Conservation (phyloP, 2,888 invertebrate species). For the Noctua pronuba region DNA sequence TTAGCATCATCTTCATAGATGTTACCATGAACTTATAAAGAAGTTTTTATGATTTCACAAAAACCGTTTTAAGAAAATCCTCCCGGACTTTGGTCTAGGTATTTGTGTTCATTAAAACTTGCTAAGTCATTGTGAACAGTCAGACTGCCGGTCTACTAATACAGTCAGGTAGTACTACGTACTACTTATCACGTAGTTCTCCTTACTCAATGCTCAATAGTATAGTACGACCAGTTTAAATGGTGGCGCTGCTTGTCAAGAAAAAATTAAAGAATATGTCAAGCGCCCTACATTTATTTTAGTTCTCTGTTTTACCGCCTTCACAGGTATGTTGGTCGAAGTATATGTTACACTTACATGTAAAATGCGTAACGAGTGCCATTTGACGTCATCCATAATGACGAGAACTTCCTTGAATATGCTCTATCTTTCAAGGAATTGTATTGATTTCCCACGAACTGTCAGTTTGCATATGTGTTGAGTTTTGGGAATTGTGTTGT, state of each 20-base stretch:
- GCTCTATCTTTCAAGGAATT: slow-evolving; percentile 36
- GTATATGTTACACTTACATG: slow-evolving; percentile 30
- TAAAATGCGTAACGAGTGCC: slow-evolving; percentile 36
- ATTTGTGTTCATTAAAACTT: slow-evolving; percentile 29
- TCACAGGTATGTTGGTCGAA: no score
- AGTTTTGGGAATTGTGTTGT: neutral
- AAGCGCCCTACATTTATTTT: no score
- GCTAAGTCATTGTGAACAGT: slow-evolving; percentile 46
- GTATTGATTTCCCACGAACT: slow-evolving; percentile 26
- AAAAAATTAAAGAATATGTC: no score
- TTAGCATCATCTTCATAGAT: neutral
- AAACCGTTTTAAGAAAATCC: slow-evolving; percentile 1
- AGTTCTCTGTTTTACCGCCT: no score
- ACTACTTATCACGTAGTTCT: slow-evolving; percentile 48
- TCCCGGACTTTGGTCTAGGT: slow-evolving; percentile 18
- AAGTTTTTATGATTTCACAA: neutral
- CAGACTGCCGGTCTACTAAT: slow-evolving; percentile 47
- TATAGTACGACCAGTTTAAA: no score
- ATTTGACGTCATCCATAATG: slow-evolving; percentile 52
- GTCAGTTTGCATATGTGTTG: neutral
- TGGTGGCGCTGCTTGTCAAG: no score
- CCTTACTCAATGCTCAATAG: slow-evolving; percentile 13
- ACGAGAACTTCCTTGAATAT: slow-evolving; percentile 51
- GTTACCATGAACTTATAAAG: neutral
- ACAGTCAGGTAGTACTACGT: slow-evolving; percentile 12